Evolutionary conservation across 2,113 vertebrate genomes (phyloP), one percentile per base, ranked within the genome.

Genomic region (Spea multiplicata): DNA sequence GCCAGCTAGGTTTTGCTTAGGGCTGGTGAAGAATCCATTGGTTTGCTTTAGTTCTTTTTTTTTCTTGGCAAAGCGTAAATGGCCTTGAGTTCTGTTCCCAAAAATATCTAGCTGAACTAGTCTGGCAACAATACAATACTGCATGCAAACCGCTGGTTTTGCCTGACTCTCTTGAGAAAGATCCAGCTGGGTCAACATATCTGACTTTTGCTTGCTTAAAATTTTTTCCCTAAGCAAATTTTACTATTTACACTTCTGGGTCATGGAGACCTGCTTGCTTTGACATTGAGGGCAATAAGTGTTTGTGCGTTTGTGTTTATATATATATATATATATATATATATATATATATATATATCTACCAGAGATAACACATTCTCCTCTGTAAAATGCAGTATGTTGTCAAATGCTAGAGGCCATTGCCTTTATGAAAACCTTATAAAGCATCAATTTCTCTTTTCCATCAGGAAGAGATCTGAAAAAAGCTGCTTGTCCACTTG

Each of bases 21-120:
- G 49, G 44, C 4, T 44, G 45, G 67, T n/a, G 50, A 46, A 13
- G 49, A 68, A 47, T 17, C 16, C 5, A 12, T 10, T 16, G 44
- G 30, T 46, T 57, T 17, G 4, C n/a, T 66, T 66, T 62, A 47
- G 13, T 61, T 4, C 13, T 61, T 73, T 12, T 16, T 52, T 52
- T 75, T 47, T 75, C 13, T 44, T 76, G 65, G 74, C 65, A 59
- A 10, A 9, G 17, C 8, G n/a, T 12, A 67, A 47, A 67, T 44
- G 52, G 8, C 74, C 65, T 55, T 67, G 50, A 3, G 30, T 9
- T 12, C 64, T 66, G 13, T 52, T 75, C 30, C 50, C 16, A 6
- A 76, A 76, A 68, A 67, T 66, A 76, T 76, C 50, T 50, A 47
- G 65, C 44, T 67, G 50, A 68, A 76, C 74, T 47, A 46, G 65